Conservation (phyloP, 2,113 vertebrate genomes). For the Empidonax alnorum region DNA sequence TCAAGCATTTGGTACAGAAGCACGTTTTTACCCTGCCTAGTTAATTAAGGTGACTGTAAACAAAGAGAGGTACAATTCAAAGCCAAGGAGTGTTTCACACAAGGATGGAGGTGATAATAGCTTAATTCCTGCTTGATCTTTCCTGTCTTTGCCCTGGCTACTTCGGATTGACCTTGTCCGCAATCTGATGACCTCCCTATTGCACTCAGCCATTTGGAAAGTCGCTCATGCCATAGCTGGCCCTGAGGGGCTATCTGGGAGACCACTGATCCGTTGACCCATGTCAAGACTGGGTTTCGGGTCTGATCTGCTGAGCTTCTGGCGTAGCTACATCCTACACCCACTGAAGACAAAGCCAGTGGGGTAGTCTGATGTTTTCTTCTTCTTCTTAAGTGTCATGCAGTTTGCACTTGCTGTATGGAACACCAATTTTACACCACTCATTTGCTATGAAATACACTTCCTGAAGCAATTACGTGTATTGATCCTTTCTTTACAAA, state of each 20-base stretch:
- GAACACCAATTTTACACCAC: constrained; percentile 77
- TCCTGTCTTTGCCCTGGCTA: constrained; percentile 85
- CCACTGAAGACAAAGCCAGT: constrained; percentile 75
- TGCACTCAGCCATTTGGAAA: constrained; percentile 79
- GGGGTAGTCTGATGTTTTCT: not conserved
- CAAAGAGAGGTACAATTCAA: constrained; percentile 67
- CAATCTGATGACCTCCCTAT: constrained; percentile 88
- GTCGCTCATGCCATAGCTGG: constrained; percentile 70
- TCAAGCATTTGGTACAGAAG: constrained; percentile 47
- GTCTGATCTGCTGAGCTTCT: constrained; percentile 84
- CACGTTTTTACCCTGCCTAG: constrained; percentile 29
- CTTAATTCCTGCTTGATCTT: constrained; percentile 88
- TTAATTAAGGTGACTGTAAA: constrained; percentile 70
- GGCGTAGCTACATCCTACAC: constrained; percentile 70
- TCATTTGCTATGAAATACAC: constrained; percentile 69
- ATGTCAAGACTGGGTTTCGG: constrained; percentile 86
- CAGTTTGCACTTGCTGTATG: constrained; percentile 52
- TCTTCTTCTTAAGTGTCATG: constrained; percentile 59
- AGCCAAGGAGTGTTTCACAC: constrained; percentile 77
- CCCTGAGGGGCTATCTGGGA: constrained; percentile 81
- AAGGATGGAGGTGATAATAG: constrained; percentile 87
- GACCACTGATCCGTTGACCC: constrained; percentile 88
- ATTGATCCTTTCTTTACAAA: constrained; percentile 45
- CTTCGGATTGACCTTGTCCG: constrained; percentile 85
- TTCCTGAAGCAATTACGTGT: constrained; percentile 61